Percentiles rank a stretch among this genome's conserved stretches.
phyloP scores from a whole-genome alignment of 2,888 invertebrate species.

The Clostera curtula region DNA sequence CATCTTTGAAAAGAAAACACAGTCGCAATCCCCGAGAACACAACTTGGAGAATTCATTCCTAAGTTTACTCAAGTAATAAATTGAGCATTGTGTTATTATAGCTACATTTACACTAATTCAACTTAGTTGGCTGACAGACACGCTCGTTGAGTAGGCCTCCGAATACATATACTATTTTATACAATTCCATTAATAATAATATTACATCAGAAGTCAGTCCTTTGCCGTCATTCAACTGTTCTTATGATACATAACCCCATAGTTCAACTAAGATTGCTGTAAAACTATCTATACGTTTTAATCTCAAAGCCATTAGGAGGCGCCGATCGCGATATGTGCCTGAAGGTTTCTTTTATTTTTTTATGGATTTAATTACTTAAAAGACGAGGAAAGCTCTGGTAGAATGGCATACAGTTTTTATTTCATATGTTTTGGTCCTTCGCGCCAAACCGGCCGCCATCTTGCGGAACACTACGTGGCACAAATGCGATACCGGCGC shows the following conservation, averaged over 20 bases:
- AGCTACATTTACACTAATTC: constrained; percentile 64
- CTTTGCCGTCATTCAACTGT: constrained; percentile 56
- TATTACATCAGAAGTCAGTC: constrained; percentile 69
- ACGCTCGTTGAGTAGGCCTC: constrained; percentile 57
- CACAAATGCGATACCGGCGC: constrained; percentile 9
- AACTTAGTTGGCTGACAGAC: constrained; percentile 65
- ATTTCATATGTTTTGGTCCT: too few species aligned
- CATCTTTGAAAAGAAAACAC: constrained; percentile 25
- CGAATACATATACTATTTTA: constrained; percentile 57
- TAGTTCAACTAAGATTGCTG: constrained; percentile 62
- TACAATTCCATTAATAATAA: constrained; percentile 66
- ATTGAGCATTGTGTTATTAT: constrained; percentile 67
- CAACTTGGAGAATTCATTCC: constrained; percentile 44
- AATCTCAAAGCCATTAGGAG: constrained; percentile 55
- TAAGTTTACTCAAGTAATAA: constrained; percentile 61
- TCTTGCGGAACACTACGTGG: constrained; percentile 5
- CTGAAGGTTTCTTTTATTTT: too few species aligned
- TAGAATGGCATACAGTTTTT: too few species aligned
- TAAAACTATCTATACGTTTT: constrained; percentile 55
- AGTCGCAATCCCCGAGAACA: constrained; percentile 41
- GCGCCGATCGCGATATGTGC: constrained; percentile 8
- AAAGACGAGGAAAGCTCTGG: too few species aligned
- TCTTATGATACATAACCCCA: constrained; percentile 65
- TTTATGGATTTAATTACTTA: too few species aligned
- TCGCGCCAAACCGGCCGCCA: too few species aligned